Conservation (phyloP, 23 tunicate genomes). For the Halocynthia roretzi region DNA sequence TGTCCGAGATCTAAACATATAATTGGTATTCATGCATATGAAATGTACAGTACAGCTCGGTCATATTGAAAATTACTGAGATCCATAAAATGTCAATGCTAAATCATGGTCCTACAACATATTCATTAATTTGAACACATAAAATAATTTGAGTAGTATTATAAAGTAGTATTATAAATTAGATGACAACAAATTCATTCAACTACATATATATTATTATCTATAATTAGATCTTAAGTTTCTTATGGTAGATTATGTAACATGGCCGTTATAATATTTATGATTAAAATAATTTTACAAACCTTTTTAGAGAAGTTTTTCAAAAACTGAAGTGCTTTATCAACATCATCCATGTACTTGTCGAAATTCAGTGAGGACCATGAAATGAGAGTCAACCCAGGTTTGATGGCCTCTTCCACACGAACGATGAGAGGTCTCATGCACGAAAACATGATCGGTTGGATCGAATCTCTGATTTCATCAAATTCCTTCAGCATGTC, state of each 20-base stretch:
- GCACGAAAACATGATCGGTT: slow-evolving; percentile 48
- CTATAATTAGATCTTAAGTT: no score
- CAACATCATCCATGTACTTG: slow-evolving; percentile 48
- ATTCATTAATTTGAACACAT: no score
- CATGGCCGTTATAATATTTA: no score
- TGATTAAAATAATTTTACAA: no score
- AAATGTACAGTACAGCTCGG: background rate
- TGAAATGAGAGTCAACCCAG: slow-evolving; percentile 62
- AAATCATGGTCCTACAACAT: no score
- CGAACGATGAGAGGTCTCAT: slow-evolving; percentile 51
- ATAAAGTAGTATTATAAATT: no score
- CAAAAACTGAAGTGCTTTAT: slow-evolving; percentile 28
- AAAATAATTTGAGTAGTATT: no score
- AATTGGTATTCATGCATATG: background rate
- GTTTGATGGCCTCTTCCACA: slow-evolving; percentile 63
- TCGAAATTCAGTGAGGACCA: slow-evolving; percentile 76
- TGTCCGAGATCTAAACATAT: slow-evolving; percentile 39
- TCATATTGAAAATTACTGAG: no score
- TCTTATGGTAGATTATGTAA: no score
- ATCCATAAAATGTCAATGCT: no score
- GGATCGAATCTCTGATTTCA: slow-evolving; percentile 25
- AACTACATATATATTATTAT: no score
- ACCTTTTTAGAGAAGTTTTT: slow-evolving; percentile 56
- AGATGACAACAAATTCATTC: background rate
- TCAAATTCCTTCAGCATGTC: slow-evolving; percentile 59